Conservation (phyloP, 2,888 invertebrate genomes). For the Drosophila subquinaria region DNA sequence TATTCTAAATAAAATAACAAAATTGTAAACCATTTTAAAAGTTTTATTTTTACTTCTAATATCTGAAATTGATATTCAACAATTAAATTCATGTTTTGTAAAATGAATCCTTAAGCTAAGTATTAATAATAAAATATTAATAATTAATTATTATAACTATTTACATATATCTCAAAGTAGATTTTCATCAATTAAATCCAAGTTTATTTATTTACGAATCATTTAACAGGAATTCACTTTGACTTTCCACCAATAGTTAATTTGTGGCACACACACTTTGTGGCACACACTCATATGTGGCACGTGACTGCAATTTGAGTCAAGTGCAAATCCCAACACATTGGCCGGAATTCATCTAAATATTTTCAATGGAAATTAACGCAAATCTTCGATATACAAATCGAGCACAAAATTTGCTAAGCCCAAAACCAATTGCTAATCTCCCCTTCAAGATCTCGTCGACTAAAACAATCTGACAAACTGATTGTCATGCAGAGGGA, state of each 20-base stretch:
- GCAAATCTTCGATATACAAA: conserved; percentile 73
- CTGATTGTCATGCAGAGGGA: conserved; percentile 29
- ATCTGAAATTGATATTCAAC: too few relatives aligned
- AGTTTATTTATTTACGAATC: conserved; percentile 10
- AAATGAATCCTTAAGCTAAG: too few relatives aligned
- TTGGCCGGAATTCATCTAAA: conserved; percentile 39
- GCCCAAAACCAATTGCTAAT: conserved; percentile 65
- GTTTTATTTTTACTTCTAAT: too few relatives aligned
- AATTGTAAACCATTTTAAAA: too few relatives aligned
- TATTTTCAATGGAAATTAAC: conserved; percentile 66
- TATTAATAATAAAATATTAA: too few relatives aligned
- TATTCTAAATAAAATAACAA: too few relatives aligned
- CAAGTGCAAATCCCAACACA: conserved; percentile 67
- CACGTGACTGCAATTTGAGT: conserved; percentile 70
- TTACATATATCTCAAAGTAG: not conserved
- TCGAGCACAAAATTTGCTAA: conserved; percentile 75
- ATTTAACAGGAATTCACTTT: not conserved
- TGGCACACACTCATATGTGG: conserved; percentile 48
- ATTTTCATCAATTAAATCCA: not conserved
- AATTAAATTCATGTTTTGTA: too few relatives aligned
- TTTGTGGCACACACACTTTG: conserved; percentile 6
- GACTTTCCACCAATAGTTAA: not conserved
- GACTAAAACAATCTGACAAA: conserved; percentile 50
- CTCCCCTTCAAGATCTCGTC: conserved; percentile 74
- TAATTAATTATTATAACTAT: too few relatives aligned